These are phyloP conservation scores for Caradrina clavipalpis DNA, from an alignment of 2,888 invertebrate species.

Conservation along the genomic window DNA sequence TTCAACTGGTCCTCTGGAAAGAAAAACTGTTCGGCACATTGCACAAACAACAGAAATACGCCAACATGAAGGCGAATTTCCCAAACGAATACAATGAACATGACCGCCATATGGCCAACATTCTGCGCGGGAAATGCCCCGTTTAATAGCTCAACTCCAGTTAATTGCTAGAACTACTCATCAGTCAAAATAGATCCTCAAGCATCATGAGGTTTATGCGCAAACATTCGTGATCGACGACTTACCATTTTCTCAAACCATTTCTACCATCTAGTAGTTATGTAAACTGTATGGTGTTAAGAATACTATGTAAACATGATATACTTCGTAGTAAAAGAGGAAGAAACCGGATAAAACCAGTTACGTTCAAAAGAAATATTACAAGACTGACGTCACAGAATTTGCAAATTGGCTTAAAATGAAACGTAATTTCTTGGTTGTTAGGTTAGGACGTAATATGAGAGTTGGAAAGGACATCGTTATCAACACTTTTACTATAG, in stretches of 20 bases:
- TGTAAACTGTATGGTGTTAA: constrained; percentile 40
- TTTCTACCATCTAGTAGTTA: constrained; percentile 37
- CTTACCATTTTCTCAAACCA: constrained; percentile 46
- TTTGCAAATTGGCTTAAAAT: constrained; percentile 15
- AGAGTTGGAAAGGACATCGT: no score
- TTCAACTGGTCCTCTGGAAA: neutral
- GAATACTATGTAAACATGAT: constrained; percentile 30
- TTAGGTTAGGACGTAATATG: neutral
- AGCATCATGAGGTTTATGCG: constrained; percentile 26
- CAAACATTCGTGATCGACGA: constrained; percentile 57
- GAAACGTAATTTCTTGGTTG: constrained; percentile 4
- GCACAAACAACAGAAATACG: neutral
- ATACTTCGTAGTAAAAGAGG: constrained; percentile 22
- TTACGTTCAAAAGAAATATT: constrained; percentile 21
- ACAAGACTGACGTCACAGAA: constrained; percentile 17
- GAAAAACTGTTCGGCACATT: neutral
- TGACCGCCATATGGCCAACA: constrained; percentile 7
- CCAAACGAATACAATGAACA: neutral
- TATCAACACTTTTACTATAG: no score
- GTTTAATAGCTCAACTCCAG: constrained; percentile 32
- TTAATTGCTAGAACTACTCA: constrained; percentile 33
- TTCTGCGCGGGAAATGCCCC: constrained; percentile 15
- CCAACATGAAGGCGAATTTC: constrained; percentile 10
- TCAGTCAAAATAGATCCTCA: constrained; percentile 39
- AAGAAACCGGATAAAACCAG: constrained; percentile 42